Conservation (phyloP, 2,888 invertebrate genomes). For the Campoplex capitator region DNA sequence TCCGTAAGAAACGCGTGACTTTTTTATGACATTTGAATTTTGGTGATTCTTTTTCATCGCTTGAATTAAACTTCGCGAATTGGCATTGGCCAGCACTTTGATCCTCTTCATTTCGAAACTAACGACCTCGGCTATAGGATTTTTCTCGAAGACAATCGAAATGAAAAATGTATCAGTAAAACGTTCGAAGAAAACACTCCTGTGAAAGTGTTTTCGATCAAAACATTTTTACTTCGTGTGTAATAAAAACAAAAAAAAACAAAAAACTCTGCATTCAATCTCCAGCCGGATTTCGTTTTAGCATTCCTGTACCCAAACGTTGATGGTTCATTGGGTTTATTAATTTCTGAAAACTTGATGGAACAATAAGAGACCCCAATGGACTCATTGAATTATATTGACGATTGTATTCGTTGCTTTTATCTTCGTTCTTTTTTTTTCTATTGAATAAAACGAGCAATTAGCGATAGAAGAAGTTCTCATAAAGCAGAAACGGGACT, state of each 20-base stretch:
- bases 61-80: not conserved
- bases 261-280: not conserved
- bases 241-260: not conserved
- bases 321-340: not conserved
- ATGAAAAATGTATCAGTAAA: not conserved
- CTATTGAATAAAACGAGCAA: not conserved
- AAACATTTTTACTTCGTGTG: not conserved
- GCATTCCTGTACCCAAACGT: not conserved
- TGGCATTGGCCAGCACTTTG: not conserved
- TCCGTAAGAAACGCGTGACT: not conserved
- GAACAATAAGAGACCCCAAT: not conserved
- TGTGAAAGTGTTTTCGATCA: not conserved
- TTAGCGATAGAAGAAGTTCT: constrained; percentile 15
- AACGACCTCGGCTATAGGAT: not conserved
- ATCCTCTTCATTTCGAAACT: not conserved
- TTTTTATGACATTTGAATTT: not conserved
- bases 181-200: not conserved
- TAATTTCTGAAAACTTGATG: not conserved
- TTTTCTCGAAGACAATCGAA: not conserved
- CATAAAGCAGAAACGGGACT: not conserved
- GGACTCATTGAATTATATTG: not conserved
- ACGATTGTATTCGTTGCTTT: not conserved
- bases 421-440: not conserved
- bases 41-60: too few species aligned
- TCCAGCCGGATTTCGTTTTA: not conserved